These are phyloP conservation scores for Tragelaphus strepsiceros DNA, from an alignment of 2,113 vertebrate genomes.

Conservation along the genomic window DNA sequence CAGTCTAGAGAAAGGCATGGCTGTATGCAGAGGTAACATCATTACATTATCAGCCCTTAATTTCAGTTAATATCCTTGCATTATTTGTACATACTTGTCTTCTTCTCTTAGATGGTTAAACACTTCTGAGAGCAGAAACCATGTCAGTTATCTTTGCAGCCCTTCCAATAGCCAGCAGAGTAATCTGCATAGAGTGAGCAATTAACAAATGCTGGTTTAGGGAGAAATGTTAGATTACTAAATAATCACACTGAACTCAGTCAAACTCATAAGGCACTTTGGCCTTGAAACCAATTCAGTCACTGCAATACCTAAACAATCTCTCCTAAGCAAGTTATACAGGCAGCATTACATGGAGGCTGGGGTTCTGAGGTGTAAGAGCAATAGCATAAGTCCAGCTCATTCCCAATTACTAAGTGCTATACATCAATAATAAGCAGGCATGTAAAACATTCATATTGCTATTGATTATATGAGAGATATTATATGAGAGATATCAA, in stretches of 20 bases:
- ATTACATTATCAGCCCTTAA: not conserved
- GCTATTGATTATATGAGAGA: not conserved
- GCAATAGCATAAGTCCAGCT: not conserved
- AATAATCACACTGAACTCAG: constrained; percentile 19
- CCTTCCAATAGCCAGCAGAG: not conserved
- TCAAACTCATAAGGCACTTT: not conserved
- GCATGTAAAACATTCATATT: not conserved
- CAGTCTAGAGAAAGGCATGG: not conserved
- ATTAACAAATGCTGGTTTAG: not conserved
- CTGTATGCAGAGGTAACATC: not conserved
- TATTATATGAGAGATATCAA: not conserved
- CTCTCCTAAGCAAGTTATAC: not conserved
- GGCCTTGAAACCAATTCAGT: not conserved
- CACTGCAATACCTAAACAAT: not conserved
- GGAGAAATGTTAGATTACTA: constrained; percentile 7
- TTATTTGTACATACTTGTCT: not conserved
- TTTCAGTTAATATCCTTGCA: not conserved
- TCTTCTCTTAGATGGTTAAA: not conserved
- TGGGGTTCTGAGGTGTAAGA: not conserved
- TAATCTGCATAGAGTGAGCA: not conserved
- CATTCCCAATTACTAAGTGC: not conserved
- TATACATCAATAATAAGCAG: not conserved
- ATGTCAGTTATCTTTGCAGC: not conserved
- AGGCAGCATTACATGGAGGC: not conserved
- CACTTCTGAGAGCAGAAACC: not conserved